Evolutionary conservation across 1,140 invertebrate genomes (phyloP).

Genomic region (Orchestia grillus): DNA sequence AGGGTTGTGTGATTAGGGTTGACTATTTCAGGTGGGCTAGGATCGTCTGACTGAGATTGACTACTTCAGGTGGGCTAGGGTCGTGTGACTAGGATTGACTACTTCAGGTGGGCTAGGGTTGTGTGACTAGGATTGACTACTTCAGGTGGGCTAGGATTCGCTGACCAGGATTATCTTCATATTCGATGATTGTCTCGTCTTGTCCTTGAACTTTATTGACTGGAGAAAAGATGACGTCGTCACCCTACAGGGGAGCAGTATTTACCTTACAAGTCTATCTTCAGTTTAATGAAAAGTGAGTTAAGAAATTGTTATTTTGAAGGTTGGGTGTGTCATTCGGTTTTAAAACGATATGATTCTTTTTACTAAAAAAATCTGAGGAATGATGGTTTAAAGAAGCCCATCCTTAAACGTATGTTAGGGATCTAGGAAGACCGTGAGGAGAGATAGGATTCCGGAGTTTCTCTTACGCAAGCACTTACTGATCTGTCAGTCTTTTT

Average conservation of each 20-base stretch:
- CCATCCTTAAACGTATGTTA: neutral
- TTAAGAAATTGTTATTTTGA: neutral
- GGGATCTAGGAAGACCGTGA: neutral
- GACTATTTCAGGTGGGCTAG: slow-evolving; percentile 45
- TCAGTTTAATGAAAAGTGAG: no score
- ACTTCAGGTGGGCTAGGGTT: neutral
- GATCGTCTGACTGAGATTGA: no score
- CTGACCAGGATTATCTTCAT: neutral
- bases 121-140: slow-evolving; percentile 82
- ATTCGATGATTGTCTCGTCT: neutral
- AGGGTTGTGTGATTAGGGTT: no score
- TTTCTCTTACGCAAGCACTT: neutral
- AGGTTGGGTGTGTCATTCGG: neutral
- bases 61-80: neutral
- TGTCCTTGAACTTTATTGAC: neutral
- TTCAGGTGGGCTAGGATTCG: neutral
- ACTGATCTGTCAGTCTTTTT: neutral
- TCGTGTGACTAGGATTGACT: slow-evolving; percentile 82
- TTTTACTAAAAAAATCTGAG: neutral
- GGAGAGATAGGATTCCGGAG: neutral
- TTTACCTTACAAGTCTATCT: no score
- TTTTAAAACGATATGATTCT: neutral
- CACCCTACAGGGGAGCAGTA: no score
- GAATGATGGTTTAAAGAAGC: neutral
- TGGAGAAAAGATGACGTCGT: neutral